Percentiles rank a stretch among this genome's conserved stretches.
phyloP scores from a whole-genome alignment of 1,140 invertebrate species.

The Wiebesia pumilae region DNA sequence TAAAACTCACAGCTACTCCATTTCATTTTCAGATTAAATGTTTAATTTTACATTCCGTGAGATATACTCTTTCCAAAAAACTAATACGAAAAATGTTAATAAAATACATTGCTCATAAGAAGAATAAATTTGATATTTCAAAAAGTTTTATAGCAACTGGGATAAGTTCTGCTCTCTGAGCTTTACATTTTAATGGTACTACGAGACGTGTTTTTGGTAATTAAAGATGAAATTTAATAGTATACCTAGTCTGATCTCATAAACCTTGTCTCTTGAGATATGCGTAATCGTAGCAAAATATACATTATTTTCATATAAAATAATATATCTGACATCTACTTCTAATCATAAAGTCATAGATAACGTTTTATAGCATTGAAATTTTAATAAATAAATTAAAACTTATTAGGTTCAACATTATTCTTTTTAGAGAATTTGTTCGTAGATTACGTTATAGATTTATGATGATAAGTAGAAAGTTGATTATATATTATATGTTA shows the following conservation, averaged over 20 bases:
- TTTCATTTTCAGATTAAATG: background rate
- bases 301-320: background rate
- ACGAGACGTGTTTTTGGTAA: background rate
- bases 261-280: background rate
- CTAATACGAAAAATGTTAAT: background rate
- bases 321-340: background rate
- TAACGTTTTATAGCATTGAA: background rate
- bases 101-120: background rate
- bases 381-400: background rate
- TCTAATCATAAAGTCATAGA: background rate
- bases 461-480: background rate
- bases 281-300: background rate
- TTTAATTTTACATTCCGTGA: background rate
- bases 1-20: no score
- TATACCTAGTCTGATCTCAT: background rate
- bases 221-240: constrained; percentile 12
- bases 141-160: background rate
- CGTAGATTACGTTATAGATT: background rate
- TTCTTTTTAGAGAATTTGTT: background rate
- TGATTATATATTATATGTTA: background rate
- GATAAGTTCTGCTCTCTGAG: background rate
- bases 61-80: background rate
- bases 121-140: background rate
- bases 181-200: background rate
- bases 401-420: background rate